Conservation (phyloP, 2,797 vertebrate genomes). For the Gobionotothen gibberifrons region DNA sequence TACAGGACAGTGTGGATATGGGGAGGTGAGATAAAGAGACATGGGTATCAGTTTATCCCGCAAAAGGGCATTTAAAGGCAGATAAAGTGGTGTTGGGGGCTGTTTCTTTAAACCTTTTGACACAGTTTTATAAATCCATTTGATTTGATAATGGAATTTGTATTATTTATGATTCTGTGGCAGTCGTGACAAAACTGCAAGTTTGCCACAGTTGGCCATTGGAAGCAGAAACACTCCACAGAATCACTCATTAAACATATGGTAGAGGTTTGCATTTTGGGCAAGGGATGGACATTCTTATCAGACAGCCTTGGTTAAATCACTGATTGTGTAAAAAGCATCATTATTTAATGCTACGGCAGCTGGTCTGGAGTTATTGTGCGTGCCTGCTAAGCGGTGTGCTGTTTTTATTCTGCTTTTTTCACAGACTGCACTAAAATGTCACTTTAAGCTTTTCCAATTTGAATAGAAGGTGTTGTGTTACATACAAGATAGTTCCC, state of each 20-base stretch:
- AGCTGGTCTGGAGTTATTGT: not conserved
- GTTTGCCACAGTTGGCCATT: not conserved
- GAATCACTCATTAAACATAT: not conserved
- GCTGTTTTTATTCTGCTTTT: not conserved
- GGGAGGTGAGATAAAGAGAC: too few species aligned
- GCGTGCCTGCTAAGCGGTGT: not conserved
- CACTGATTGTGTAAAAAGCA: not conserved
- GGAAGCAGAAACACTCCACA: not conserved
- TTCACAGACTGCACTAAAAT: not conserved
- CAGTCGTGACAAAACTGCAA: not conserved
- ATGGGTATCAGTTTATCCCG: too few species aligned
- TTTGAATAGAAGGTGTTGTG: not conserved
- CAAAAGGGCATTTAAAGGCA: not conserved
- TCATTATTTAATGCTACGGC: not conserved
- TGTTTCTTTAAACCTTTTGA: not conserved
- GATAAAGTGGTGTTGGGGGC: not conserved
- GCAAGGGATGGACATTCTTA: not conserved
- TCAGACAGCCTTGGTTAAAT: not conserved
- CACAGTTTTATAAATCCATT: constrained; percentile 12
- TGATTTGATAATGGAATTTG: constrained; percentile 17
- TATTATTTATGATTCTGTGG: constrained; percentile 21
- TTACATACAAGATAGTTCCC: not conserved
- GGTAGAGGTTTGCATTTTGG: not conserved
- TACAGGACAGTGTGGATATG: too few species aligned
- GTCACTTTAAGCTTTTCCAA: not conserved